Percentiles rank a stretch among this genome's conserved stretches.
Conservation (phyloP, 2,797 vertebrate species). For the Tenualosa ilisha region DNA sequence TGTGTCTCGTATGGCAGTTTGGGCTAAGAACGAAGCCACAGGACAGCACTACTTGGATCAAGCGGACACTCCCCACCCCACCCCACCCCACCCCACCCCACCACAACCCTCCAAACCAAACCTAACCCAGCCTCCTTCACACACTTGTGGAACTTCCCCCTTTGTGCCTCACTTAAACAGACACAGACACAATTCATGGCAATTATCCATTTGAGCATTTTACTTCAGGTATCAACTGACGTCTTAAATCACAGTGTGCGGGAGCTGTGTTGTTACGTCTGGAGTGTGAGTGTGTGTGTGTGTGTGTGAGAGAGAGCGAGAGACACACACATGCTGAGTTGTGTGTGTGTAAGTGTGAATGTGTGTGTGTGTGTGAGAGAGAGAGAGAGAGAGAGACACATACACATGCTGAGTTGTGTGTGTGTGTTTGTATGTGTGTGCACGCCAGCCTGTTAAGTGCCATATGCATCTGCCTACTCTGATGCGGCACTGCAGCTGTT, state of each 20-base stretch:
- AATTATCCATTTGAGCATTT: background rate
- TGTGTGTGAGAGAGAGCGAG: conserved; percentile 29
- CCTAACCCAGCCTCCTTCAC: conserved; percentile 65
- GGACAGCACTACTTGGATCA: background rate
- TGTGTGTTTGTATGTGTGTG: background rate
- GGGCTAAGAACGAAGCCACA: background rate
- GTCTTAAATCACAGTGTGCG: background rate
- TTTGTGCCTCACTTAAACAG: conserved; percentile 85
- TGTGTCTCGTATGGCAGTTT: background rate
- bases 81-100: background rate
- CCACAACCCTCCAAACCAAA: background rate
- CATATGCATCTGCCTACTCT: background rate
- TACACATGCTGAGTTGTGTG: conserved; percentile 27
- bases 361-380: conserved; percentile 33
- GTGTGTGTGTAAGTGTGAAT: conserved; percentile 36
- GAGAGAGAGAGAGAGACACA: too few relatives aligned
- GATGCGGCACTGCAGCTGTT: conserved; percentile 23
- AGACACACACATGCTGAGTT: too few relatives aligned
- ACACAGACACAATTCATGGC: background rate
- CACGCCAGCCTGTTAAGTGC: background rate
- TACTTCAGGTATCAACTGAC: background rate
- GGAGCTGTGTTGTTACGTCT: background rate
- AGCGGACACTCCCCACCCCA: conserved; percentile 57
- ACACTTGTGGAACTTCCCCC: conserved; percentile 72
- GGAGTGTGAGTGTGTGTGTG: conserved; percentile 33